Base-by-base conservation (phyloP, 2,113 vertebrate genomes). In the Gavialis gangeticus region DNA sequence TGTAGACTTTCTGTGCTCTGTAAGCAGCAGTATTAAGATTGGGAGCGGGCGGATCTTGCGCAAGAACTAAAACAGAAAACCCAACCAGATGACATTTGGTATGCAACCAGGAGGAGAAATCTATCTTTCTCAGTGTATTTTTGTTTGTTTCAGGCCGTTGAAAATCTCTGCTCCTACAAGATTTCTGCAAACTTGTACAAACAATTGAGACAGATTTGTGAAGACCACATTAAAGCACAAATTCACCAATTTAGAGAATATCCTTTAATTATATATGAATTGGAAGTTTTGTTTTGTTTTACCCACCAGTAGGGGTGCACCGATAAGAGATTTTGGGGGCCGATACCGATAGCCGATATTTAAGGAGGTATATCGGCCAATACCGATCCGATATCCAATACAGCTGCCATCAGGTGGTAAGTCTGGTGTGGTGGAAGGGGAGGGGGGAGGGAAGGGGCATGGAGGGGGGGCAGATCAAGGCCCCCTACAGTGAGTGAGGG, bases 191-290 rank as follows among this genome's bases (percentile, higher is more conserved):
- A 99, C 95, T 98, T 99, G 91, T 99, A 99, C 98, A 99, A 99
- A 96, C 99, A 99, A 89, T 97, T 99, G 96, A 98, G 99, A 95
- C 98, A 99, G 78, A 99, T 99, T 95, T 99, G 99, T 97, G 99
- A 99, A 98, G 99, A 99, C 95, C 99, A 99, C 96, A 99, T 99
- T 98, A 99, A 99, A 98, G 99, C 99, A 97, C 99, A 99, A 94
- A 99, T 99, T 76, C 98, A 99, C 94, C 99, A 99, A 22, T 99
- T 99, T 98, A 99, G 99, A 99, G 99, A 99, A 99, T 99, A 99
- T 99, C 99, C 99, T 99, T 99, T 97, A 77, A 85, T 67, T 73
- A 54, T 69, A 37, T 37, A 22, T 21, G 30, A 80, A 62, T 13
- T 87, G 28, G 54, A 93, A 90, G 1, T 0, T 55, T 93, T 46